Evolutionary conservation across 2,888 invertebrate genomes (phyloP), one percentile per base, ranked within the genome.

Genomic region (Nezara viridula): DNA sequence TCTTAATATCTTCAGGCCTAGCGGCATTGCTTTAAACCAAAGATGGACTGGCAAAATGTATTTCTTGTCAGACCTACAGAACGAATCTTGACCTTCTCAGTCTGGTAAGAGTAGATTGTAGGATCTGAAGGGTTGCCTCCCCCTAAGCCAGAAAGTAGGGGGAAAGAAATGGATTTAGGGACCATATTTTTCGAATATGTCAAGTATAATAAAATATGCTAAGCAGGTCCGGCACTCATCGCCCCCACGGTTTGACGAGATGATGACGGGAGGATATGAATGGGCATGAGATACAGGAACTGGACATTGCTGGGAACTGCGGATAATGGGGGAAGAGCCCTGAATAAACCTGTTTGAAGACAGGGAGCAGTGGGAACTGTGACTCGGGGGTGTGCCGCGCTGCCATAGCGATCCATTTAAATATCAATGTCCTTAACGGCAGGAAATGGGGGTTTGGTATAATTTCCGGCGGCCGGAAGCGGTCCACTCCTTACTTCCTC

Each of bases 381-480:
- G 40, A 44, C 60, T 55, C 32, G 32, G 27, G 86, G 86, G 86
- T 55, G 86, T 86, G 86, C 60, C 86, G n/a, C 81, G 19, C 81
- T 40, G 40, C 81, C 81, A 81, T 81, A 86, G 21, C 2, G 52
- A 52, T 86, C 86, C 40, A 86, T 86, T 86, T 60, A 60, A 86
- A 86, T 86, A 86, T 86, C 86, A 60, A 86, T 86, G 55, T 52
- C 52, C 40, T 40, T 24, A 32, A 55, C 40, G 86, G 81, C 81
- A 50, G 86, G 86, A 86, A 86, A 86, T 86, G 21, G 86, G 86
- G 52, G 55, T 52, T 55, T 40, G 86, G 60, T 40, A 47, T 55
- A 86, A 86, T 86, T 86, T 86, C 86, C 86, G 86, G 86, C 32
- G 49, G 86, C 40, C n/a, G 86, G 86, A 86, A 86, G 86, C 40